Evolutionary conservation across 2,113 vertebrate species (phyloP), one percentile per base, ranked within the genome.

Genomic region (Caretta caretta): DNA sequence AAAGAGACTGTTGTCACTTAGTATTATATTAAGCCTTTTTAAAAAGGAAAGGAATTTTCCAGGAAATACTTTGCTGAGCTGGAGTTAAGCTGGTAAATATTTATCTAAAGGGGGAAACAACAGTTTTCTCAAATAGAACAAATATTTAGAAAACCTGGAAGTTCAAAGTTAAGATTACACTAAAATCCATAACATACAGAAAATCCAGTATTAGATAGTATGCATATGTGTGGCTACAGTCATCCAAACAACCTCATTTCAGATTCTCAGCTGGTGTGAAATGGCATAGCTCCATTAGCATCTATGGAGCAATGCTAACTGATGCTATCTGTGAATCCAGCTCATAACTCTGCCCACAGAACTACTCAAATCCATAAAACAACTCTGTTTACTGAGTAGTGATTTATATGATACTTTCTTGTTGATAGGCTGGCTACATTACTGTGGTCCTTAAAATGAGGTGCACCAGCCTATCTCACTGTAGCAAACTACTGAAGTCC

Each of bases 291-390:
- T 90, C 49, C 25, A 72, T 22, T 20, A 72, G 65, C 65, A 72
- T 72, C 65, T 69, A 8, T n/a, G 35, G 31, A 72, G 17, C n/a
- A 22, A 72, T 38, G n/a, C 65, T 72, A 20, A 69, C 38, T 69
- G 7, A 69, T 35, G n/a, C 14, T 38, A 69, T 4, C 16, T 69
- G 17, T 69, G 65, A 69, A 69, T 69, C 8, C 35, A 69, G 65
- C 65, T 19, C 35, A 69, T n/a, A 20, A n/a, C 17, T 65, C 62
- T n/a, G 65, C 65, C 8, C 62, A 1, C 1, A 3, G 65, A 79
- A 42, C 50, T 27, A 80, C 57, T 0, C 0, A 48, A 0, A 0
- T 6, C 62, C 22, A 75, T 0, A 0, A 14, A 10, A 8, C 49
- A 57, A 0, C 35, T 10, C 0, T 0, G 38, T 85, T 82, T 80